phyloP scores from a whole-genome alignment of 2,797 vertebrate species.

The Pseudocheirus occidentalis region DNA sequence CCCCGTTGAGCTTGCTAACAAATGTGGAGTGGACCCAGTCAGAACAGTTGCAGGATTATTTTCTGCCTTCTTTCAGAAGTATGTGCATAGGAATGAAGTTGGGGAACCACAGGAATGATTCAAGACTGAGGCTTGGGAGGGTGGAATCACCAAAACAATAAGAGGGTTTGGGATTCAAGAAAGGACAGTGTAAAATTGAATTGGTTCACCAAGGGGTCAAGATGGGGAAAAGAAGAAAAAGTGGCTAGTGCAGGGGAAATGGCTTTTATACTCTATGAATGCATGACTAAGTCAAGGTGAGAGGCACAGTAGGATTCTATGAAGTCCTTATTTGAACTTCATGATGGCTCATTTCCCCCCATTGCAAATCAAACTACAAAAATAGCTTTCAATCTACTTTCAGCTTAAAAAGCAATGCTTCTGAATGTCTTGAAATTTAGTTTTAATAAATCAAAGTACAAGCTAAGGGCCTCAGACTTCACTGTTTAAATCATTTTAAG shows the following conservation, averaged over 20 bases:
- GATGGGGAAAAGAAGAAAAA: background rate
- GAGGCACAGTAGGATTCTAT: background rate
- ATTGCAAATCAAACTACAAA: conserved; percentile 16
- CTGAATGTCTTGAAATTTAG: conserved; percentile 32
- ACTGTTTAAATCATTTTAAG: background rate
- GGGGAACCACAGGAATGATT: background rate
- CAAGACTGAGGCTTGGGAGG: background rate
- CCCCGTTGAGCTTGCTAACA: background rate
- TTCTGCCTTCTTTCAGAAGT: background rate
- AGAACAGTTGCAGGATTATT: background rate
- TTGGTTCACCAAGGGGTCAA: background rate
- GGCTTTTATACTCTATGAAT: background rate
- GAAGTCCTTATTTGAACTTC: conserved; percentile 32
- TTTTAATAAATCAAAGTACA: conserved; percentile 55
- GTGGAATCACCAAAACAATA: background rate
- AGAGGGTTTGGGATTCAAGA: background rate
- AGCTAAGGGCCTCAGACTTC: conserved; percentile 28
- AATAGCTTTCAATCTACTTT: conserved; percentile 25
- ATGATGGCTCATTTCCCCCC: conserved; percentile 15
- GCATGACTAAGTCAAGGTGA: background rate
- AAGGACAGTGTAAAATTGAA: background rate
- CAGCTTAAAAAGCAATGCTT: conserved; percentile 43
- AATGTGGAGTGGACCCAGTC: background rate
- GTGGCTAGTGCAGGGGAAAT: background rate
- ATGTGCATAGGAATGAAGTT: background rate